Evolutionary conservation across 1,140 invertebrate genomes (phyloP), one percentile per base, ranked within the genome.

Genomic region (Drosophila tristis): DNA sequence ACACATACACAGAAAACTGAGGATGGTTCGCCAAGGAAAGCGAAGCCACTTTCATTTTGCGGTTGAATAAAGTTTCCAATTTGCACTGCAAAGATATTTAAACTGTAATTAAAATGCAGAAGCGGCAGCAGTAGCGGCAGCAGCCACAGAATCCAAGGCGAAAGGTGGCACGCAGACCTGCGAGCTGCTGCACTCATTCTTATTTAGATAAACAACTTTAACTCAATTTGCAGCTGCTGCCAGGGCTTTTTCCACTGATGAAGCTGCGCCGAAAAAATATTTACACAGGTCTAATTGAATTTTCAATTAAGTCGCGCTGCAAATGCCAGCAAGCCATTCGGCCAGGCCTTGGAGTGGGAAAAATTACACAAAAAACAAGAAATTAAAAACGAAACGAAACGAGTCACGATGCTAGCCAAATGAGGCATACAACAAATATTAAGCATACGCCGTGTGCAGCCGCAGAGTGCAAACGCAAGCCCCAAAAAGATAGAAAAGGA

Each of bases 221-320:
- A 86, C 82, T 87, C 78, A 86, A 87, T 87, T 85, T 85, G 74
- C 67, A 70, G 65, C 80, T 71, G 58, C 74, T 61, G 74, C 65
- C 82, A 13, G 35, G 35, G 35, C 4, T 39, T 39, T 39, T 39
- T 2, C 11, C 35, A 5, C 35, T 39, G 35, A 39, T 39, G 35
- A 13, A 75, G 58, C 68, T 63, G 74, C 65, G 74, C 65, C 72
- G 49, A 89, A 80, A 89, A 84, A 89, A 89, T 89, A 89, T 89
- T 89, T 89, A 87, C 79, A 74, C 84, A 89, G 84, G 80, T 89
- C 82, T 89, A 89, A 89, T 89, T 89, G 84, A 89, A 89, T 89
- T 89, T 89, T 89, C 84, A 89, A 87, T 89, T 89, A 89, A 84
- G 79, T 82, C 84, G 78, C 82, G 67, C 47, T 70, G 56, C 70